Evolutionary conservation across 2,797 vertebrate species (phyloP), one percentile per base, ranked within the genome.

Genomic region (Cossypha dichroa): DNA sequence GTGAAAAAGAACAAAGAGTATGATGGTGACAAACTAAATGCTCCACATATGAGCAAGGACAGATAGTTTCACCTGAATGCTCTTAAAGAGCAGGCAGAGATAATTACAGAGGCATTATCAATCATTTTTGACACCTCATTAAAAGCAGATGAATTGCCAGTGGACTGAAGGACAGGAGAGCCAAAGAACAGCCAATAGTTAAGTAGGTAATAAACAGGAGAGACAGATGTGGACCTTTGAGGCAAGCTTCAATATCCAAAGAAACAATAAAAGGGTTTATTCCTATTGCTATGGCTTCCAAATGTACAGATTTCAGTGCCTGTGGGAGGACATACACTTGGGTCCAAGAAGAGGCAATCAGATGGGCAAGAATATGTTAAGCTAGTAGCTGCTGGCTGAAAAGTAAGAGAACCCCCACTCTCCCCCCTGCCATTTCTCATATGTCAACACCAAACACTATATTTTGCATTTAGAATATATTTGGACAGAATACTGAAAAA

Each of bases 51-150:
- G 64, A 89, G 45, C 82, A 84, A 94, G 84, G 85, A 58, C 87
- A 89, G 56, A 95, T 56, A 88, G 82, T 93, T 74, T 92, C 88
- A 70, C 59, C 56, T 86, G 46, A 80, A 79, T 70, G 55, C 89
- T 95, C 82, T 96, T 94, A 93, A 96, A 94, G 82, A 91, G 56
- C 51, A 87, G 49, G 23, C 60, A 92, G 52, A 86, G 63, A 86
- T 80, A 87, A 85, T 93, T 77, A 85, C 69, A 59, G 46, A 86
- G 51, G 19, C 40, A 15, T 87, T 91, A 95, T 93, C 88, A 88
- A 94, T 96, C 77, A 94, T 95, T 97, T 96, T 85, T 97, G 90
- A 88, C 91, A 96, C 66, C 13, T 95, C 75, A 95, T 94, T 91
- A 93, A 92, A 33, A 94, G 43, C 34, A 96, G 58, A 80, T 92